phyloP scores from a whole-genome alignment of 2,113 vertebrate genomes.

The Bettongia penicillata region DNA sequence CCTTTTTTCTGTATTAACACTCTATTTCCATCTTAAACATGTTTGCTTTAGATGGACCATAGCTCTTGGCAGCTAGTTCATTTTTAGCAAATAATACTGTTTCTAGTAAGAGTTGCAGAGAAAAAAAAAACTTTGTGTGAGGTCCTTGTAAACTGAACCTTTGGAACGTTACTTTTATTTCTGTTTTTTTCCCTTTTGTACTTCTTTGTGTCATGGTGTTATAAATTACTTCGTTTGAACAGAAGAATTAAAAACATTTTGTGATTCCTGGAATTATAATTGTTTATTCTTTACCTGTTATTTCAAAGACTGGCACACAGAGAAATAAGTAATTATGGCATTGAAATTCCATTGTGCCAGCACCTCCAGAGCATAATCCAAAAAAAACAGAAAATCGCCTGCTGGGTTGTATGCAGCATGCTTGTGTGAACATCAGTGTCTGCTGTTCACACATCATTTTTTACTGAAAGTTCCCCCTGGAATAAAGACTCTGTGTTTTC shows the following conservation, averaged over 20 bases:
- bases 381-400: constrained; percentile 83
- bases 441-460: constrained; percentile 85
- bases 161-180: constrained; percentile 88
- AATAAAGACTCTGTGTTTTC: constrained; percentile 85
- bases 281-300: constrained; percentile 88
- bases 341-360: constrained; percentile 87
- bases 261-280: constrained; percentile 76
- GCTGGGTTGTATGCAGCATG: constrained; percentile 83
- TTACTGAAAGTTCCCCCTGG: constrained; percentile 81
- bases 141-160: constrained; percentile 97
- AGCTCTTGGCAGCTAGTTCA: constrained; percentile 94
- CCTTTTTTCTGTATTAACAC: constrained; percentile 84
- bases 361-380: constrained; percentile 83
- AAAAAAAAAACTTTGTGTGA: constrained; percentile 95
- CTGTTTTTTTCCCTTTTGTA: constrained; percentile 82
- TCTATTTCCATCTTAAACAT: constrained; percentile 87
- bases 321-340: constrained; percentile 85
- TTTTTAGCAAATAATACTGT: constrained; percentile 99
- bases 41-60: constrained; percentile 95
- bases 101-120: constrained; percentile 96
- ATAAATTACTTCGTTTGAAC: constrained; percentile 87
- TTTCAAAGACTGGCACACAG: constrained; percentile 83
- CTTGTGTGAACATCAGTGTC: constrained; percentile 86
- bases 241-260: constrained; percentile 84
- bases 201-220: constrained; percentile 87